Percentiles rank a stretch among this genome's conserved stretches.
phyloP scores from a whole-genome alignment of 1,140 invertebrate genomes.

The Drosophila nebulosa region DNA sequence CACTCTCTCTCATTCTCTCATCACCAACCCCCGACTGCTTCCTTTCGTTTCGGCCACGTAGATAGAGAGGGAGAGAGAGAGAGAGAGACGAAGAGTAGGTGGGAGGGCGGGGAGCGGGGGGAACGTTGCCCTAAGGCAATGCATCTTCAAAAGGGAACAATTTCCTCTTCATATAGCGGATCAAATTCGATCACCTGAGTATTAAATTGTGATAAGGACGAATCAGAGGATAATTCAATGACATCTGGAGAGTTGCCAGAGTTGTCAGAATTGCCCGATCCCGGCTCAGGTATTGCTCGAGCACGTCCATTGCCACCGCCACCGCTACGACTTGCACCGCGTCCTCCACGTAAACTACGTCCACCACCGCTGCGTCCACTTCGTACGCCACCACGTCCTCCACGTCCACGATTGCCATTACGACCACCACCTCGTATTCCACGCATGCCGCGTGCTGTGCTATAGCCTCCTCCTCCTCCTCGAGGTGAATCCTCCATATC shows the following conservation, averaged over 20 bases:
- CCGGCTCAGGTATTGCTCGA: not conserved
- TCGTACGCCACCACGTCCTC: slow-evolving; percentile 2
- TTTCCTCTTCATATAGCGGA: slow-evolving; percentile 65
- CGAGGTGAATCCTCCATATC: slow-evolving; percentile 40
- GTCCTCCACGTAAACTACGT: not conserved
- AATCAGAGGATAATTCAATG: slow-evolving; percentile 64
- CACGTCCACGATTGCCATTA: not conserved
- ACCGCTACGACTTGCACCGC: not conserved
- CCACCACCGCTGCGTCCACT: slow-evolving; percentile 4
- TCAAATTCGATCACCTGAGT: slow-evolving; percentile 38
- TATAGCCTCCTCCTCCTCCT: too few species aligned
- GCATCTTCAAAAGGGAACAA: slow-evolving; percentile 48
- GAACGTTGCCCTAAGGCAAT: slow-evolving; percentile 38
- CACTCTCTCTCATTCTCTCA: not conserved
- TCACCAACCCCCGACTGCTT: slow-evolving; percentile 45
- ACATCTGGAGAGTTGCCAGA: slow-evolving; percentile 43
- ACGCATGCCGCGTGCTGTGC: not conserved
- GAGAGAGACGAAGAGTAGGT: too few species aligned
- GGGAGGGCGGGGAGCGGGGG: not conserved
- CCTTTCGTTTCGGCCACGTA: slow-evolving; percentile 70
- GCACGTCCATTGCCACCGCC: not conserved
- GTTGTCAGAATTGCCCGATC: too few species aligned
- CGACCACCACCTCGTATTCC: not conserved
- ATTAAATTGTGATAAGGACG: slow-evolving; percentile 27
- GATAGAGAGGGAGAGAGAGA: not conserved